Evolutionary conservation across 1,140 invertebrate genomes (phyloP), one percentile per base, ranked within the genome.

Genomic region (Zaprionus camerounensis): DNA sequence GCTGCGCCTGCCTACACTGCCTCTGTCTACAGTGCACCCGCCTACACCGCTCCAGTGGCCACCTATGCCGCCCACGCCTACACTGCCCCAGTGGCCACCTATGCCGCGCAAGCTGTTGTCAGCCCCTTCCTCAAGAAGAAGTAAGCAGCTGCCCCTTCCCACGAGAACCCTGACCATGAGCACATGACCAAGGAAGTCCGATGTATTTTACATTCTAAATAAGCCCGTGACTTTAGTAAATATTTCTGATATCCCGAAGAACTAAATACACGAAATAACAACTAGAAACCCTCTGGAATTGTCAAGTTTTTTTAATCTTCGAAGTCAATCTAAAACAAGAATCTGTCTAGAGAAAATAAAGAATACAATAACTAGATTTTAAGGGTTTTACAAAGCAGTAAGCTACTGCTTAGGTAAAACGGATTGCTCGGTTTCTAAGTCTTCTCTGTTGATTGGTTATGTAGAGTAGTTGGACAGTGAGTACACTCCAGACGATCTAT

Each of bases 91-190:
- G 67, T 86, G 51, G 46, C 83, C 66, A 70, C 82, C 53, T 88
- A 88, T 34, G 78, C 84, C 28, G 84, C 84, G 13, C 85, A 85
- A 38, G 78, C 85, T 53, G 68, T 90, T 46, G 22, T 90, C 79
- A 85, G 86, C 71, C 76, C 85, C 67, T 82, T 90, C 70, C 62
- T 90, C 71, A 90, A 90, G 85, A 90, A 90, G 85, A 90, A 90
- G 85, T 90, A 90, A 82, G 28, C 38, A 17, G 20, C 6, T 9
- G 0, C 12, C 9, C 20, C 36, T 26, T 53, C 28, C 53, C 28
- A 51, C 26, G n/a, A 36, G 41, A 66, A 9, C 46, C 57, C 44
- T 26, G 51, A 57, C 26, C 31, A 20, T 53, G 24, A 58, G 28
- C 9, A 70, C 49, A 66, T 36, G 82, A 82, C 87, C 69, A 82